Evolutionary conservation across 2,888 invertebrate species (phyloP).

Genomic region (Tethea ocularis): DNA sequence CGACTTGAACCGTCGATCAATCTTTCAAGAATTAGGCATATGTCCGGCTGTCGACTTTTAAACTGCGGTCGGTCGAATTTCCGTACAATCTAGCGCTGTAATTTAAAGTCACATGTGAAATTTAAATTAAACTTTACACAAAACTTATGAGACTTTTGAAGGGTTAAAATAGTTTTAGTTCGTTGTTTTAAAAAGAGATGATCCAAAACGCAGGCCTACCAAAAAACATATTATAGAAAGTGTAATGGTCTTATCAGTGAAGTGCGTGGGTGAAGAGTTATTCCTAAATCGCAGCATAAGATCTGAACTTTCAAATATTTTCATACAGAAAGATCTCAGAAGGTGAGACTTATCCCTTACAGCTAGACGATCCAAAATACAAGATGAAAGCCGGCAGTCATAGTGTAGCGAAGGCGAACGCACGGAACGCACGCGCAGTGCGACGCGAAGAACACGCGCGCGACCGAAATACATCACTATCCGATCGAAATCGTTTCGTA

Average conservation of each 20-base stretch:
- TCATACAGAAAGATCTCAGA: background rate
- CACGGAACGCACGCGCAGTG: conserved; percentile 50
- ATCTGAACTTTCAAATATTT: too few species aligned
- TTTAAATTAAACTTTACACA: too few species aligned
- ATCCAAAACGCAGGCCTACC: too few species aligned
- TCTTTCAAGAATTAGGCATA: background rate
- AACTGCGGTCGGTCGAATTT: background rate
- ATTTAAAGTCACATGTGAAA: too few species aligned
- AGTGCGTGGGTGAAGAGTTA: too few species aligned
- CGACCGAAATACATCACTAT: conserved; percentile 26
- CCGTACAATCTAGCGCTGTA: too few species aligned
- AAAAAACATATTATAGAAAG: too few species aligned
- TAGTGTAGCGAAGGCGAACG: conserved; percentile 40
- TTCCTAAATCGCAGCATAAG: too few species aligned
- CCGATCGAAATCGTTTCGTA: conserved; percentile 59
- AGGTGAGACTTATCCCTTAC: background rate
- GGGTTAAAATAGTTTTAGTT: too few species aligned
- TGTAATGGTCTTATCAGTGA: too few species aligned
- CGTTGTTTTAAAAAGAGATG: too few species aligned
- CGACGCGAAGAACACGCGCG: conserved; percentile 11
- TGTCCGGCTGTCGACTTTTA: background rate
- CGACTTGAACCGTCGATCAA: background rate
- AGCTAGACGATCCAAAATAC: conserved; percentile 25
- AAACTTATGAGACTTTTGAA: too few species aligned
- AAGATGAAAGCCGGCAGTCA: conserved; percentile 36